These are phyloP conservation scores for Climacteris rufus DNA, from an alignment of 2,113 vertebrate species.

Conservation along the genomic window DNA sequence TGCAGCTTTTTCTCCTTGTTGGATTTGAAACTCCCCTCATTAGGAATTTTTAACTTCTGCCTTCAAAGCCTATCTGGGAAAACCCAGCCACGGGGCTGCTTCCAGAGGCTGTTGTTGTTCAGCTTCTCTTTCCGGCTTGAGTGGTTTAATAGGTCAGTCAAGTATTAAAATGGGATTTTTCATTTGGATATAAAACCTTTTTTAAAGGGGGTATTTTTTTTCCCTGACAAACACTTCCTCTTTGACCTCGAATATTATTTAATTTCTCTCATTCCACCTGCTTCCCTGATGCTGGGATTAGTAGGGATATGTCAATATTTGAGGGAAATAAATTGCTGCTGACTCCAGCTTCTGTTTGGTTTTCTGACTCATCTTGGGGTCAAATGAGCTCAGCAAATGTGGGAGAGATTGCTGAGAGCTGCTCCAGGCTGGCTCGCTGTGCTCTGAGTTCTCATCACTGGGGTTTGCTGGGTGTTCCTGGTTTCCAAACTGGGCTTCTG, in stretches of 20 bases:
- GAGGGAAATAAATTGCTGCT: neutral
- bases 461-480: neutral
- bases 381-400: neutral
- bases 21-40: neutral
- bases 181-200: neutral
- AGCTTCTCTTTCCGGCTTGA: neutral
- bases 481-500: neutral
- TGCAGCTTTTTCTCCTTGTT: neutral
- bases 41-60: neutral
- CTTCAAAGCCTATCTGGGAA: neutral
- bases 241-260: neutral
- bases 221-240: accelerated
- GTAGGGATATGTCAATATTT: neutral
- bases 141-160: neutral
- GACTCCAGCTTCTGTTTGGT: neutral
- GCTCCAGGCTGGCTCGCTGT: neutral
- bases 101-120: neutral
- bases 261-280: neutral
- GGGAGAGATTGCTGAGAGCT: neutral
- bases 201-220: neutral
- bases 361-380: slow-evolving; percentile 11
- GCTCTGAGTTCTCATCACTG: neutral
- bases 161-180: neutral
- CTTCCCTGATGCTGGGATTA: neutral
- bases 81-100: neutral